Conservation (phyloP, 2,113 vertebrate genomes). For the Psittacus erithacus region DNA sequence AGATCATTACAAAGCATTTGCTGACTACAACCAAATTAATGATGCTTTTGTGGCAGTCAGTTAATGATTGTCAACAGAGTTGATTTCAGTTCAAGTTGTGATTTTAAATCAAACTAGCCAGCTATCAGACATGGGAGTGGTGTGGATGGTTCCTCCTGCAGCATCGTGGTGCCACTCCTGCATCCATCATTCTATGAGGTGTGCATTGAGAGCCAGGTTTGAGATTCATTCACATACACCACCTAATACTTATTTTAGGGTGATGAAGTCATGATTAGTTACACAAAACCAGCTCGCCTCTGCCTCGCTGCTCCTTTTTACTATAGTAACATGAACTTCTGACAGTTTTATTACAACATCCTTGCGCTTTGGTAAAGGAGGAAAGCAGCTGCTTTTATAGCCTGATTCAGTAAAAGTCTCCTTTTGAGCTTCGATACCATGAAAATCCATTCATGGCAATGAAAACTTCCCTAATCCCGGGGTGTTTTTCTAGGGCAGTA, state of each 20-base stretch:
- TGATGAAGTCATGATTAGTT: neutral
- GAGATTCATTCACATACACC: neutral
- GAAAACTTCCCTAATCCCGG: neutral
- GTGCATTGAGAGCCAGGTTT: neutral
- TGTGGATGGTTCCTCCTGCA: neutral
- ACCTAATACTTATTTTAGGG: neutral
- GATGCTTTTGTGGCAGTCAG: constrained; percentile 36
- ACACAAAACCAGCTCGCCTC: neutral
- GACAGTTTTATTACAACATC: neutral
- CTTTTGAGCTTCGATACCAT: neutral
- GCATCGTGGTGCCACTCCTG: neutral
- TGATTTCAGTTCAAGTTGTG: constrained; percentile 59
- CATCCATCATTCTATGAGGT: neutral
- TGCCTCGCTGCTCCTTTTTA: neutral
- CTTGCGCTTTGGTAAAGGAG: neutral
- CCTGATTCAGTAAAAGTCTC: neutral
- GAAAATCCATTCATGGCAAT: neutral
- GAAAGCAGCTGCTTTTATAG: neutral
- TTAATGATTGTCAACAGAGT: constrained; percentile 67
- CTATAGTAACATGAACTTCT: neutral
- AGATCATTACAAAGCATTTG: constrained; percentile 72
- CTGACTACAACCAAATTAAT: constrained; percentile 68
- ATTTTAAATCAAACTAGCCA: constrained; percentile 70
- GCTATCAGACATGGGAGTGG: constrained; percentile 18
- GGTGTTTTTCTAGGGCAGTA: neutral